A percentile compares a stretch with the other conserved stretches of the same genome.
Conservation (phyloP, 2,113 vertebrate genomes). For the Noturus placidus region DNA sequence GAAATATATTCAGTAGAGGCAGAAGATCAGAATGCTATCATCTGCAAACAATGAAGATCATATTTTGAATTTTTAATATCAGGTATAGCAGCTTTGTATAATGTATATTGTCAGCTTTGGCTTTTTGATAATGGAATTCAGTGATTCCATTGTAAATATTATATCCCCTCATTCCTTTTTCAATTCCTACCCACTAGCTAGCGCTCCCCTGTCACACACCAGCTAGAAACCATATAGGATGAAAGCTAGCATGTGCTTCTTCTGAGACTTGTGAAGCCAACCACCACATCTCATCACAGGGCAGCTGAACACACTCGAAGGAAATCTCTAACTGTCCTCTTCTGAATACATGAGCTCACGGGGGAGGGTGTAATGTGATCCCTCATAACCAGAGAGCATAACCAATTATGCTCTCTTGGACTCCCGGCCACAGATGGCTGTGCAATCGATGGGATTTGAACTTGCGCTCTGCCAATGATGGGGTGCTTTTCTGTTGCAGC, state of each 20-base stretch:
- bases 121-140: neutral
- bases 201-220: neutral
- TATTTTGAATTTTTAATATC: neutral
- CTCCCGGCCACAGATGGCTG: neutral
- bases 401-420: neutral
- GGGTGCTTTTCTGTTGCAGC: neutral
- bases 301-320: neutral
- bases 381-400: neutral
- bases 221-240: neutral
- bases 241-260: neutral
- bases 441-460: neutral
- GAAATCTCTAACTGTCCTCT: neutral
- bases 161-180: neutral
- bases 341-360: neutral
- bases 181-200: neutral
- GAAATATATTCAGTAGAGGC: neutral
- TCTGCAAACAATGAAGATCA: conserved; percentile 11
- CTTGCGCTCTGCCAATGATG: neutral
- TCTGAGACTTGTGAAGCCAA: neutral
- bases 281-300: neutral
- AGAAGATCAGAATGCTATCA: neutral
- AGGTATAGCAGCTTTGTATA: neutral
- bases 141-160: neutral
- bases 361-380: neutral
- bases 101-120: neutral